Base-by-base conservation (phyloP, 2,888 invertebrate species). In the Phlogophora meticulosa region DNA sequence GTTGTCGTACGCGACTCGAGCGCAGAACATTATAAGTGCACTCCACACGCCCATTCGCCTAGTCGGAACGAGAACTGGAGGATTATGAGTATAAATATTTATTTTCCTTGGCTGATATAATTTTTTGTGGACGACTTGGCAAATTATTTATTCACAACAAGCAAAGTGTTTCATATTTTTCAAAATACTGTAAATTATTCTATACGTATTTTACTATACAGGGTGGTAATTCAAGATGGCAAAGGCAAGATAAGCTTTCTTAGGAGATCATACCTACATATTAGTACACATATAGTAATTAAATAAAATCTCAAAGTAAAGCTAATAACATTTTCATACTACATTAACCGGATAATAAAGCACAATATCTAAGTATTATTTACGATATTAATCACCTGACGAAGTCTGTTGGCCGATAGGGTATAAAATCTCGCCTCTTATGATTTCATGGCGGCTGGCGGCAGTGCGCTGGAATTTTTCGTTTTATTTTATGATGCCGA, bases 401-500 rank as follows among this genome's bases (percentile, higher is more conserved):
- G 87, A 88, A 87, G 87, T 87, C 86, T 87, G 86, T 88, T 86
- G 88, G 86, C 86, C 91, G 89, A 93, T 91, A 88, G 90, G 86
- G 88, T 89, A 93, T 94, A 94, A 95, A 94, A 94, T 91, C 91
- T 92, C 88, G 90, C 89, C 93, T 91, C 93, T 94, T 94, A 94
- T 94, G 94, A 94, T 94, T 94, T 94, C 93, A 93, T 93, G 89
- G 93, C 90, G 87, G 91, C 90, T 89, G 88, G 89, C 90, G 89
- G 92, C 91, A 91, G 90, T 90, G 91, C 88, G 90, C 88, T 88
- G 94, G 95, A 95, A 95, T 95, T 95, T 95, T 95, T 94, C 95
- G 95, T 95, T 95, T 95, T 95, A 95, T 95, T 95, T 95, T 95
- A 95, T 95, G 95, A 93, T 92, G 91, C 92, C 91, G 93, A 94